Percentiles rank a stretch among this genome's conserved stretches.
These are phyloP conservation scores for Okamejei kenojei DNA, from an alignment of 2,797 vertebrate species.

Conservation along the genomic window DNA sequence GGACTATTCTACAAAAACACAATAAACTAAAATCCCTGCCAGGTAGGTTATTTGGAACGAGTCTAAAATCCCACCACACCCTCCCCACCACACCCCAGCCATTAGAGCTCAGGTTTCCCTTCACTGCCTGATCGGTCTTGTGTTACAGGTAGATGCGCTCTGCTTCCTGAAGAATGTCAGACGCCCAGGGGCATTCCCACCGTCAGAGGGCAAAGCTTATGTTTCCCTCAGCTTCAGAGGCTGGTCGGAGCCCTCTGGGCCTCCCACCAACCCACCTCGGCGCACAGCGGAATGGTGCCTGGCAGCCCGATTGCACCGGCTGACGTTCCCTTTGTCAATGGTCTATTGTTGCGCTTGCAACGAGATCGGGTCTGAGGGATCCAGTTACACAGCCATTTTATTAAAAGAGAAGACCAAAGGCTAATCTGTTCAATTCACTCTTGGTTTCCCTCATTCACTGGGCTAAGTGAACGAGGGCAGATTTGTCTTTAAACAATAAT, in stretches of 20 bases:
- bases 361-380: neutral
- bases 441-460: slow-evolving; percentile 47
- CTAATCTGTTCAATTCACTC: slow-evolving; percentile 41
- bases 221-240: neutral
- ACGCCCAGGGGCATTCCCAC: slow-evolving; percentile 39
- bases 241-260: neutral
- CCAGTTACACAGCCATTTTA: slow-evolving; percentile 30
- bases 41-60: slow-evolving; percentile 2
- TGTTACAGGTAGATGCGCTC: neutral
- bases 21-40: slow-evolving; percentile 23
- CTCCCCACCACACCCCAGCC: neutral
- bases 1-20: neutral
- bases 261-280: fast-evolving
- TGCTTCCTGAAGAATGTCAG: slow-evolving; percentile 42
- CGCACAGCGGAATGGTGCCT: neutral
- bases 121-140: slow-evolving; percentile 41
- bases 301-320: neutral
- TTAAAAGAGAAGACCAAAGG: slow-evolving; percentile 37
- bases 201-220: slow-evolving; percentile 37
- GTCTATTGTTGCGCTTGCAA: slow-evolving; percentile 37
- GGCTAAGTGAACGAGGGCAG: neutral
- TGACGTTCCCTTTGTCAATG: fast-evolving
- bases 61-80: slow-evolving; percentile 28
- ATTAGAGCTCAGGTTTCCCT: neutral
- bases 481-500: neutral